Base-by-base conservation (phyloP, 2,888 invertebrate species). In the Agrotis segetum region DNA sequence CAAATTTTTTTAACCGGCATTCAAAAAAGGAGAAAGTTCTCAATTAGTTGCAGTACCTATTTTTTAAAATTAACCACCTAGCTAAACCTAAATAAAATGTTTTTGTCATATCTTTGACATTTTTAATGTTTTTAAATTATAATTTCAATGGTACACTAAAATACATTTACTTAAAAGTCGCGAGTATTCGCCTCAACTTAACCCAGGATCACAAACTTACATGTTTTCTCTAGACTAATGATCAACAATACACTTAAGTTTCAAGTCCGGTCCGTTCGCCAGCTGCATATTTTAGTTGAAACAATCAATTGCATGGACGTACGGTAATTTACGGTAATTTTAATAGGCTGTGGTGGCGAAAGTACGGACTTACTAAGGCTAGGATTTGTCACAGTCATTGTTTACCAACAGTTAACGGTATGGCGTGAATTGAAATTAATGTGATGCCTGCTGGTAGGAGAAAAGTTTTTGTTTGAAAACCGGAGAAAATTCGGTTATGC, bases 331-430 rank as follows among this genome's bases (percentile, higher is more conserved):
- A 74, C 75, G 52, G 68, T 74, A 61, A 78, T 74, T 80, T 65
- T 78, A 68, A 64, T 69, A 81, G 60, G 21, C 53, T 65, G 58
- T 53, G 59, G 65, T 67, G 65, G 69, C 34, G 79, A 79, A 81
- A 81, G 72, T 76, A 68, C 24, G 67, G 67, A 19, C 24, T 67
- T 67, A 65, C 29, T 60, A 67, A 69, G 66, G 53, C 68, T 21
- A 46, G 66, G 46, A 77, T 81, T 78, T 68, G 78, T 61, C 63
- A 78, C 70, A 78, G 74, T 67, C 78, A 81, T 81, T 77, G 74
- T 80, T 70, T 65, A 58, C 47, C 11, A 19, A 58, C 24, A 58
- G 67, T 67, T 67, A 66, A 67, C 66, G 9, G 55, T 53, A 50
- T 47, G n/a, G 17, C 17, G 46, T 65, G 67, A 72, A 78, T 74